Percentiles rank a stretch among this genome's conserved stretches.
Conservation (phyloP, 2,888 invertebrate species). For the Vannuccia rotundouncinata region DNA sequence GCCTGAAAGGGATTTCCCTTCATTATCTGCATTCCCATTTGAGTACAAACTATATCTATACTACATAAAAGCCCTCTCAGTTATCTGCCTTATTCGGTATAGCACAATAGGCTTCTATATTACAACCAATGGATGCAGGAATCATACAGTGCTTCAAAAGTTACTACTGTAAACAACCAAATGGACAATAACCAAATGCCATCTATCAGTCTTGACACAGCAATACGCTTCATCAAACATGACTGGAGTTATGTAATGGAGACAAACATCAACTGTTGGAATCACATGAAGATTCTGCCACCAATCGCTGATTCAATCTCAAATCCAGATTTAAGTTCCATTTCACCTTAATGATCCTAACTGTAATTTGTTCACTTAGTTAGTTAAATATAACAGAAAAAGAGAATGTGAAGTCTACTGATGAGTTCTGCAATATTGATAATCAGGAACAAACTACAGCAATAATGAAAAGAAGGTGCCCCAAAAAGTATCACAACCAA, state of each 20-base stretch:
- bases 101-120: not conserved
- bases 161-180: not conserved
- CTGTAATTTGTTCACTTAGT: too few species aligned
- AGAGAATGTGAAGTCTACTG: not conserved
- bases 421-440: not conserved
- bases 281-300: too few species aligned
- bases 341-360: too few species aligned
- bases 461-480: not conserved
- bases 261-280: too few species aligned
- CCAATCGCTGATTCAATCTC: too few species aligned
- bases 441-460: not conserved
- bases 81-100: not conserved
- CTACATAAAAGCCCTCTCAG: slow-evolving; percentile 6
- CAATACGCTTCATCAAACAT: not conserved
- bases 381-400: not conserved
- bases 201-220: not conserved
- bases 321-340: too few species aligned
- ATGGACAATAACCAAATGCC: not conserved
- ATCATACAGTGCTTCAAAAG: not conserved
- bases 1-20: slow-evolving; percentile 13
- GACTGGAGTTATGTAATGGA: not conserved
- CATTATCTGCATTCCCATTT: slow-evolving; percentile 10
- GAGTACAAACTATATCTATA: slow-evolving; percentile 16
- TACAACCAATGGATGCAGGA: not conserved
- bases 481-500: not conserved